A percentile compares a stretch with the other conserved stretches of the same genome.
These are phyloP conservation scores for Paracanthobrama guichenoti DNA, from an alignment of 2,113 vertebrate genomes.

Conservation along the genomic window DNA sequence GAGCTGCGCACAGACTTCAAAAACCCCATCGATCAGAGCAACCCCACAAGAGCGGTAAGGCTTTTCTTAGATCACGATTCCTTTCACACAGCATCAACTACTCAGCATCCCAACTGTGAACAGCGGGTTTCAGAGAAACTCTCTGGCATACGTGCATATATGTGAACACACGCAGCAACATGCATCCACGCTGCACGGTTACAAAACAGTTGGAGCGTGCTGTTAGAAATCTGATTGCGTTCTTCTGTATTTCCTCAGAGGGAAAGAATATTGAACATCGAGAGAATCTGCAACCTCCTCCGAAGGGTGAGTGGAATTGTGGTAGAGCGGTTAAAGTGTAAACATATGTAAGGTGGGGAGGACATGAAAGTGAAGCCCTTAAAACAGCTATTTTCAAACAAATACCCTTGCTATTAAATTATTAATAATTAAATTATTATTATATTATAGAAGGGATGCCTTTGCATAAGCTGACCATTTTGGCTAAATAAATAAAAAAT, in stretches of 20 bases:
- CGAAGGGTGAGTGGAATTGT: constrained; percentile 80
- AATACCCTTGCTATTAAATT: too few relatives aligned
- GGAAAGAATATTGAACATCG: constrained; percentile 90
- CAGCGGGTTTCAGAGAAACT: constrained; percentile 13
- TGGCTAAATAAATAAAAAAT: neutral
- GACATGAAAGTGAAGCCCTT: neutral
- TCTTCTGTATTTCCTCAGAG: constrained; percentile 73
- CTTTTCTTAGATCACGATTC: constrained; percentile 31
- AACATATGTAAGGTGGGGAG: neutral
- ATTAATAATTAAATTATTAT: too few relatives aligned
- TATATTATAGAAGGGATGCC: neutral
- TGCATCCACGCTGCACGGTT: neutral
- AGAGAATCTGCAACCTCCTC: constrained; percentile 91
- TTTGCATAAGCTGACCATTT: neutral
- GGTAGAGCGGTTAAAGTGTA: neutral
- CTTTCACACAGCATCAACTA: constrained; percentile 30
- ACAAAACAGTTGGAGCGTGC: neutral
- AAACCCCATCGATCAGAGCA: constrained; percentile 97
- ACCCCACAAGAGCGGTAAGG: constrained; percentile 94
- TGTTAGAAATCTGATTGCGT: constrained; percentile 23
- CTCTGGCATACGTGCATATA: constrained; percentile 35
- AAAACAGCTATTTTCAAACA: neutral
- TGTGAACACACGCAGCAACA: constrained; percentile 24
- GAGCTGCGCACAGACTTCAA: constrained; percentile 97
- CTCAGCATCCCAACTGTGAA: constrained; percentile 12